Base-by-base conservation (phyloP, 2,797 vertebrate species). In the Kryptopterus vitreolus region DNA sequence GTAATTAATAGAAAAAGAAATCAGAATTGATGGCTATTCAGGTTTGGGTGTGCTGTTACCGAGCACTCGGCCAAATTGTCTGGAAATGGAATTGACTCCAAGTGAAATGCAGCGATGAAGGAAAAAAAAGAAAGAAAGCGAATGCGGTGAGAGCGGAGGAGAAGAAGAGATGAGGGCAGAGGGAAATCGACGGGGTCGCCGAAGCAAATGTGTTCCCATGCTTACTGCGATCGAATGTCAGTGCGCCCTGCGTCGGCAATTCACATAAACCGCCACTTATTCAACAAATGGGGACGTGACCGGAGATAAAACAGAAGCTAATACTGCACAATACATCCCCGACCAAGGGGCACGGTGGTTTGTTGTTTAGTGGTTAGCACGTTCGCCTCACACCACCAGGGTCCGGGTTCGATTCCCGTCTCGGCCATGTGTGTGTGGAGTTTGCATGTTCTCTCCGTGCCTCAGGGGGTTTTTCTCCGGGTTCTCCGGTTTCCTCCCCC, bases 241-340 rank as follows among this genome's bases (percentile, higher is more conserved):
- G 15, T 43, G 15, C 26, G 11, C 33, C 35, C 33, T 10, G 15
- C 4, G 43, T 43, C 59, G 35, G 53, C n/a, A 74, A 74, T 74
- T 74, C 53, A 58, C 35, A 43, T 43, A 53, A 68, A 57, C n/a
- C 43, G 55, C 35, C 55, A 46, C 55, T 74, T 74, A 73, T 73
- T 43, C 15, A 26, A 38, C 15, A 26, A 74, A 26, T 6, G n/a
- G 3, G 35, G 16, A 59, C 20, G 15, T 43, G 55, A 43, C 55
- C 43, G 15, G 71, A 43, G 55, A 74, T 43, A 43, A 74, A 43
- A 43, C 43, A 18, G 3, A 11, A 20, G 20, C 6, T 43, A 43
- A 43, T 43, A 29, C n/a, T 18, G 66, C 2, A 0, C 18, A 53
- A 2, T 15, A 35, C 26, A 38, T 38, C 33, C 10, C 22, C 43